phyloP scores from a whole-genome alignment of 2,797 vertebrate species.

The Periophthalmus magnuspinnatus region DNA sequence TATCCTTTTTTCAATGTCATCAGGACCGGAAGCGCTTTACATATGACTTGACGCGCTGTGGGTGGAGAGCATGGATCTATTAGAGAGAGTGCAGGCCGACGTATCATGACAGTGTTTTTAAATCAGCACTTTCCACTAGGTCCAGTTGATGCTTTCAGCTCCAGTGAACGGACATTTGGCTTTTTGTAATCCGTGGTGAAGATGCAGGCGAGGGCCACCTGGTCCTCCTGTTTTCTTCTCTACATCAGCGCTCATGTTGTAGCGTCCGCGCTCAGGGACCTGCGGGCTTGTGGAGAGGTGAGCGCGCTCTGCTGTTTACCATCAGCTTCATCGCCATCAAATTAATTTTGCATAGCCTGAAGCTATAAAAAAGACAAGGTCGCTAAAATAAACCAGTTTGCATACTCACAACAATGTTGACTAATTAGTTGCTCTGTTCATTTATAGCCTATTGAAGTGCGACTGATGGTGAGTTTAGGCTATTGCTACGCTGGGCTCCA shows the following conservation, averaged over 20 bases:
- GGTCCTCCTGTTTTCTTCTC: conserved; percentile 46
- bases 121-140: conserved; percentile 15
- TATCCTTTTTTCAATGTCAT: neutral
- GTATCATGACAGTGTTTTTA: conserved; percentile 48
- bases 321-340: neutral
- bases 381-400: neutral
- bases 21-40: neutral
- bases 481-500: neutral
- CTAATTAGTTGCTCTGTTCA: neutral
- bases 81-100: conserved; percentile 9
- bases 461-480: neutral
- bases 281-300: conserved; percentile 75
- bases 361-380: neutral
- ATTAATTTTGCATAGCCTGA: neutral
- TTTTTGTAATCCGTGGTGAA: conserved; percentile 48
- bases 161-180: conserved; percentile 37
- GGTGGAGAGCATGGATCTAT: conserved; percentile 13
- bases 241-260: conserved; percentile 42
- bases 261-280: conserved; percentile 40
- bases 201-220: conserved; percentile 55
- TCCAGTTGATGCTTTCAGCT: conserved; percentile 30
- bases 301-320: conserved; percentile 27
- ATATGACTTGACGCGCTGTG: neutral
- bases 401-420: neutral
- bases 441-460: neutral